Evolutionary conservation across 2,113 vertebrate genomes (phyloP).

Genomic region (Irena cyanogastra): DNA sequence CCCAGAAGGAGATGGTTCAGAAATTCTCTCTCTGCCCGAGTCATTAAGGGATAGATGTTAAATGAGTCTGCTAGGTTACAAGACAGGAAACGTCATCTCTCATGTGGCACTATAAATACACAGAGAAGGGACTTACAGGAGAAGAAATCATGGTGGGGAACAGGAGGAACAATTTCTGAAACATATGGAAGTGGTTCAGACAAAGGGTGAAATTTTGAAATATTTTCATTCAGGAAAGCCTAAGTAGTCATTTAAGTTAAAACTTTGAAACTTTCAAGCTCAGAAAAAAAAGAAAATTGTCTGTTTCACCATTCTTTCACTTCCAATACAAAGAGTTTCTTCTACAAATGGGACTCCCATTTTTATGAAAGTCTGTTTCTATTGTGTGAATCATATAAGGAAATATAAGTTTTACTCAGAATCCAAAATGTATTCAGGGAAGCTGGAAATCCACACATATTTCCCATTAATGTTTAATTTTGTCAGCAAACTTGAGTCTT

Average conservation of each 20-base stretch:
- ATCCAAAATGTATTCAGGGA: neutral
- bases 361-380: neutral
- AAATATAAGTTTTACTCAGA: neutral
- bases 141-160: neutral
- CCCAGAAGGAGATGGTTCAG: neutral
- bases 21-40: neutral
- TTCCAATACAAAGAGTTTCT: neutral
- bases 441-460: neutral
- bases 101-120: neutral
- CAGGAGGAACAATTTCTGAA: neutral
- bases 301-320: neutral
- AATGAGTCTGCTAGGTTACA: neutral
- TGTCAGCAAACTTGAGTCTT: neutral
- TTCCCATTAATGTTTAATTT: neutral
- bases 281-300: neutral
- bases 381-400: neutral
- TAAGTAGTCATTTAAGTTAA: neutral
- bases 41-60: neutral
- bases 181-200: neutral
- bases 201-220: neutral
- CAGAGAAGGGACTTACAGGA: neutral
- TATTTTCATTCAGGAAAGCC: neutral
- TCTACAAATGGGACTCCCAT: neutral
- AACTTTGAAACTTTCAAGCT: neutral
- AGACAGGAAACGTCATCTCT: neutral